A percentile compares a stretch with the other conserved stretches of the same genome.
Evolutionary conservation across 2,888 invertebrate species (phyloP).

Genomic region (Crossocerus cetratus): DNA sequence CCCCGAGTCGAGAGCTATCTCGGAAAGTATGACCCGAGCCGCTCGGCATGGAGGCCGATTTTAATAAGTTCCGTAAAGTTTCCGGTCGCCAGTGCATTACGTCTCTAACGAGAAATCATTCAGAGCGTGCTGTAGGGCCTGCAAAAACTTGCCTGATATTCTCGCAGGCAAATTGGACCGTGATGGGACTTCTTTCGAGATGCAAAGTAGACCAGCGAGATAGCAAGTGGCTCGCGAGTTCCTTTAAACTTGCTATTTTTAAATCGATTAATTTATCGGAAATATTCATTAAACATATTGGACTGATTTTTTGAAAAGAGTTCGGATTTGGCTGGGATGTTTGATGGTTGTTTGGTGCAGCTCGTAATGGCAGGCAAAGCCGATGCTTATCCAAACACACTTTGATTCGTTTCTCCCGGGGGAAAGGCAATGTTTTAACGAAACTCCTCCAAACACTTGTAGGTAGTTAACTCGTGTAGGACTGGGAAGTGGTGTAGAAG

Average conservation of each 20-base stretch:
- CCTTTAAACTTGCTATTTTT: too few relatives aligned
- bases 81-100: not conserved
- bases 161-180: not conserved
- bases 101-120: too few relatives aligned
- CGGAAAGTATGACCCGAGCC: too few relatives aligned
- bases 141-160: not conserved
- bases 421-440: not conserved
- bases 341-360: too few relatives aligned
- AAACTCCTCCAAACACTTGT: not conserved
- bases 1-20: too few relatives aligned
- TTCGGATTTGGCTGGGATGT: too few relatives aligned
- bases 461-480: conserved; percentile 4
- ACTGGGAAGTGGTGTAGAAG: conserved; percentile 11
- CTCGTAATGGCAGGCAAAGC: not conserved
- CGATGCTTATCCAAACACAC: not conserved
- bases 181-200: not conserved
- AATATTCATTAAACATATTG: too few relatives aligned
- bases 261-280: too few relatives aligned
- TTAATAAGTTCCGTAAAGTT: conserved; percentile 1
- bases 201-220: not conserved
- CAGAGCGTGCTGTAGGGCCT: not conserved
- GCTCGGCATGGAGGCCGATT: not conserved
- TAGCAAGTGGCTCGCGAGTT: not conserved
- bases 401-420: not conserved
- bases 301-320: too few relatives aligned